Percentiles rank a stretch among this genome's conserved stretches.
Conservation (phyloP, 2,888 invertebrate genomes). For the Noctua janthe region DNA sequence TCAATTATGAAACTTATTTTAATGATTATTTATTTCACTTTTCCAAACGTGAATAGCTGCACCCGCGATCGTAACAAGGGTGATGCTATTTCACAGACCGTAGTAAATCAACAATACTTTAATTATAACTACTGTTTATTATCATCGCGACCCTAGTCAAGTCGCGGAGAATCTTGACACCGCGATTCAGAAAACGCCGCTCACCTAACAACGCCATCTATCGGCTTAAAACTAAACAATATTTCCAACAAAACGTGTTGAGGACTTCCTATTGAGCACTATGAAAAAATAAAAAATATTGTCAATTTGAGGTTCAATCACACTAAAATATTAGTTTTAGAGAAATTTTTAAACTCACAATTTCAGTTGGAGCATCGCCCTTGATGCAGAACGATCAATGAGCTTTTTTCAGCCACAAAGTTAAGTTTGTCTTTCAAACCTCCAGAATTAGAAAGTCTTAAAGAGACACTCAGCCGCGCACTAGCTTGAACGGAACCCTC, state of each 20-base stretch:
- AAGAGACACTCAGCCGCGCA: background rate
- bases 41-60: background rate
- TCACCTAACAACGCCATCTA: no score
- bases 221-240: no score
- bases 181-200: no score
- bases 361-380: background rate
- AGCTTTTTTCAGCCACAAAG: background rate
- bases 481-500: background rate
- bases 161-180: no score
- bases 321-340: no score
- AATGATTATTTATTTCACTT: background rate
- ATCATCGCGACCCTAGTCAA: no score
- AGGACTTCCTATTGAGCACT: background rate
- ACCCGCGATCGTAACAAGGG: no score
- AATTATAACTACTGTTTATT: no score
- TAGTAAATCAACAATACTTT: no score
- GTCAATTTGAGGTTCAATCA: background rate
- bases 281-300: background rate
- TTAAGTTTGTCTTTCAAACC: background rate
- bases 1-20: no score
- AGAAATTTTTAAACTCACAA: no score
- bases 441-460: background rate
- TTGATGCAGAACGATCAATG: background rate
- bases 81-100: no score
- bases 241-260: background rate